Evolutionary conservation across 1,140 invertebrate species (phyloP), one percentile per base, ranked within the genome.

Genomic region (Listronotus bonariensis): DNA sequence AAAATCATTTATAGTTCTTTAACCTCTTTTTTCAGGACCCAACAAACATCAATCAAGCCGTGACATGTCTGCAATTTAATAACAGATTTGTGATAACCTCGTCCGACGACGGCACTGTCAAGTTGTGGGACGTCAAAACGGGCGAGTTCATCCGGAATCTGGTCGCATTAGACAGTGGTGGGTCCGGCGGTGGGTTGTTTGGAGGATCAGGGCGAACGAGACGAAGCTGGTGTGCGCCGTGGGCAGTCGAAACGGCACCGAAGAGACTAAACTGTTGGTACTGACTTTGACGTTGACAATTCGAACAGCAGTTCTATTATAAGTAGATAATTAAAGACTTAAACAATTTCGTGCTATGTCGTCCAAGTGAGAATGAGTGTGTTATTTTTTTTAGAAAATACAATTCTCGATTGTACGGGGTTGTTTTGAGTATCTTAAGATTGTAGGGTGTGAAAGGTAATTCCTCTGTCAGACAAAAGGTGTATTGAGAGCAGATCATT

Each of bases 81-180:
- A 93, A 91, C 76, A 92, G 94, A 70, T 97, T 99, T 87, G 96
- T 99, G 58, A 96, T 99, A 67, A 99, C 96, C n/a, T 98, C 96
- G 17, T 97, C 95, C 3, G 96, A 99, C 76, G 97, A 99, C 82
- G 97, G 97, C 20, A 99, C 96, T 12, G 97, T 99, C 1, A 99
- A 99, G 81, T 83, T 99, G 17, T 99, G 97, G 97, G 96, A 99
- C 82, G 88, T 98, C 36, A 91, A 92, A 79, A 97, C 94, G 55
- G 91, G 92, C 69, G 93, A 96, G 74, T 99, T 98, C 80, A 92
- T 99, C 73, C 86, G 97, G 51, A 97, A 99, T 82, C 84, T 99
- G 36, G 93, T 99, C 15, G 87, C 93, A 8, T 80, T 99, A 48
- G 90, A 92, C 45, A 96, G 93, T 69, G 95, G 95, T n/a, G 96